These are phyloP conservation scores for Dinocampus coccinellae DNA, from an alignment of 2,888 invertebrate species.

Conservation along the genomic window DNA sequence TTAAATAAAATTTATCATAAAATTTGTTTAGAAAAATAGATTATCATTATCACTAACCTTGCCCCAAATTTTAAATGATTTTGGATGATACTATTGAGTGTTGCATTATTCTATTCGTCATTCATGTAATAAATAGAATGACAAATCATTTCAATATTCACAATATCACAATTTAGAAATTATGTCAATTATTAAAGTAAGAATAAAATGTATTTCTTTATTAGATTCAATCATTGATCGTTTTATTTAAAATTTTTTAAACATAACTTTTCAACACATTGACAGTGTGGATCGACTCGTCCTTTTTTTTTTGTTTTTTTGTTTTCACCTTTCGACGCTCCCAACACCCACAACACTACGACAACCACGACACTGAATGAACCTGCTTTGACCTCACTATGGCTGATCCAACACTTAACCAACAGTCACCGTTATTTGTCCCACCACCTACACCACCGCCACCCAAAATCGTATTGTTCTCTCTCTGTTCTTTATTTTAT, in stretches of 20 bases:
- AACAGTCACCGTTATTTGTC: slow-evolving; percentile 27
- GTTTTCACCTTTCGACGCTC: slow-evolving; percentile 23
- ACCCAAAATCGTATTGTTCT: slow-evolving; percentile 30
- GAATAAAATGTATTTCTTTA: too few relatives aligned
- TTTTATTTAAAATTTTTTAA: neutral
- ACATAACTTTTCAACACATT: neutral
- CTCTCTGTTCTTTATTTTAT: slow-evolving; percentile 25
- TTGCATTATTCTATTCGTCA: neutral
- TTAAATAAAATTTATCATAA: neutral
- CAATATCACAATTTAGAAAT: slow-evolving; percentile 2
- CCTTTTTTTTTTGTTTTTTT: slow-evolving; percentile 1
- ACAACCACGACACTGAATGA: slow-evolving; percentile 59
- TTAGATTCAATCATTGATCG: neutral
- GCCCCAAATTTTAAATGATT: slow-evolving; percentile 11
- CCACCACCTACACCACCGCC: slow-evolving; percentile 35
- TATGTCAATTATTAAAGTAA: too few relatives aligned
- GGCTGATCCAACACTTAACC: slow-evolving; percentile 39
- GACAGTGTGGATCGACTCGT: slow-evolving; percentile 6
- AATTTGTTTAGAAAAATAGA: neutral
- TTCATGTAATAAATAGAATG: neutral
- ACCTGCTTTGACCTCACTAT: slow-evolving; percentile 56
- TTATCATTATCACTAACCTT: slow-evolving; percentile 20
- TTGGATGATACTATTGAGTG: slow-evolving; percentile 1
- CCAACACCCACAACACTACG: slow-evolving; percentile 53
- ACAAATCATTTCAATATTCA: slow-evolving; percentile 7